These are phyloP conservation scores for Prionace glauca DNA, from an alignment of 2,797 vertebrate species.

Conservation along the genomic window DNA sequence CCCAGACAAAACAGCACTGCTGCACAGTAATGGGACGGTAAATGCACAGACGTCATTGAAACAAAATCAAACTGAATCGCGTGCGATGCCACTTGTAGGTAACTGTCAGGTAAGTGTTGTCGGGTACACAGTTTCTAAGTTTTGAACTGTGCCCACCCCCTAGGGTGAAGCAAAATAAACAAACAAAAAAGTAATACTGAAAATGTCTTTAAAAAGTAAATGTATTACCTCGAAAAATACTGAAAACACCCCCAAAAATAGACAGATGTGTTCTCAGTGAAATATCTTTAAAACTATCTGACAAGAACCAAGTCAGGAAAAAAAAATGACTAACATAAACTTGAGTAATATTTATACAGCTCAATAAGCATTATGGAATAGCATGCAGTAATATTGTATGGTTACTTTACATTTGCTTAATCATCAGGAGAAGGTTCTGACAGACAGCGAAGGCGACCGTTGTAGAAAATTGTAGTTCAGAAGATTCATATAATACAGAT, in stretches of 20 bases:
- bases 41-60: slow-evolving; percentile 29
- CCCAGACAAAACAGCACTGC: slow-evolving; percentile 31
- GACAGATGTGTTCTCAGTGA: slow-evolving; percentile 70
- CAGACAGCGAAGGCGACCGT: slow-evolving; percentile 97
- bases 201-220: slow-evolving; percentile 59
- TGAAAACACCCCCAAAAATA: slow-evolving; percentile 68
- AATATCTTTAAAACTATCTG: slow-evolving; percentile 70
- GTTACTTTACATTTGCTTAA: slow-evolving; percentile 88
- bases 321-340: slow-evolving; percentile 73
- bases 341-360: slow-evolving; percentile 79
- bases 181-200: slow-evolving; percentile 66
- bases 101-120: slow-evolving; percentile 34
- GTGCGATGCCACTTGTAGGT: slow-evolving; percentile 35
- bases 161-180: slow-evolving; percentile 50
- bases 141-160: slow-evolving; percentile 54
- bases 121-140: slow-evolving; percentile 34
- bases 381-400: slow-evolving; percentile 94
- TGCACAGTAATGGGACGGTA: slow-evolving; percentile 37
- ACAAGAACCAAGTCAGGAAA: slow-evolving; percentile 63
- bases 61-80: slow-evolving; percentile 31
- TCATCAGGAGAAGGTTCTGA: slow-evolving; percentile 74
- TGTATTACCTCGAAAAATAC: slow-evolving; percentile 68
- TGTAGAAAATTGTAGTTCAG: slow-evolving; percentile 86
- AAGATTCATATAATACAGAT: slow-evolving; percentile 95
- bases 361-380: slow-evolving; percentile 87